Evolutionary conservation across 2,797 vertebrate genomes (phyloP).

Genomic region (Florisuga fusca): DNA sequence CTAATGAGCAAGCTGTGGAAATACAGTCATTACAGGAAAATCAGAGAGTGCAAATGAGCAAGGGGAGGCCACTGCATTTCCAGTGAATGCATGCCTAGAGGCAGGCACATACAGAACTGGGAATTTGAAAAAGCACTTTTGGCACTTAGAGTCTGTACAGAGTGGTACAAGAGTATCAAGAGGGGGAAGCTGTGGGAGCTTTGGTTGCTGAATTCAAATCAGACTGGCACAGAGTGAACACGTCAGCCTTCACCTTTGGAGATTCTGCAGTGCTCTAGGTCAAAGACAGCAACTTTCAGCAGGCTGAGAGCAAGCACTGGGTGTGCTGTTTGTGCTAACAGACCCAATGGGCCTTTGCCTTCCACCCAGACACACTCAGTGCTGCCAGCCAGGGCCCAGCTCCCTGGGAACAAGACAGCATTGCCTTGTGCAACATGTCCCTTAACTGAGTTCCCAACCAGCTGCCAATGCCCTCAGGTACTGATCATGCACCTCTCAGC

Average conservation of each 20-base stretch:
- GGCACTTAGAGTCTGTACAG: neutral
- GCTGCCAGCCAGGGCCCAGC: neutral
- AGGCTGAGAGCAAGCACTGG: neutral
- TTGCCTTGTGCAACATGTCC: neutral
- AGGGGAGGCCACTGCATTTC: neutral
- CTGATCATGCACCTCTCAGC: fast-evolving
- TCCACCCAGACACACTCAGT: neutral
- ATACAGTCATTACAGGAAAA: neutral
- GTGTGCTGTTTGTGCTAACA: neutral
- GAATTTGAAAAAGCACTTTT: neutral
- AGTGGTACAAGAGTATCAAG: neutral
- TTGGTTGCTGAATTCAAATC: neutral
- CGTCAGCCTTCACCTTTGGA: neutral
- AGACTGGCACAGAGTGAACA: fast-evolving
- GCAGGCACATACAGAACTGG: neutral
- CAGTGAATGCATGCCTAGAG: neutral
- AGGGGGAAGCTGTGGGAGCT: neutral
- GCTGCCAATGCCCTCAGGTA: neutral
- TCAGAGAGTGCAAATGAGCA: neutral
- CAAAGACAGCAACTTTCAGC: neutral
- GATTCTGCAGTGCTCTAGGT: too few species aligned
- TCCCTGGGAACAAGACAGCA: neutral
- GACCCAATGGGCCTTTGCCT: neutral
- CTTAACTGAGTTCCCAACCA: neutral
- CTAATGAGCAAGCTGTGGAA: neutral